phyloP scores from a whole-genome alignment of 2,888 invertebrate species.

The Pheosia gnoma region DNA sequence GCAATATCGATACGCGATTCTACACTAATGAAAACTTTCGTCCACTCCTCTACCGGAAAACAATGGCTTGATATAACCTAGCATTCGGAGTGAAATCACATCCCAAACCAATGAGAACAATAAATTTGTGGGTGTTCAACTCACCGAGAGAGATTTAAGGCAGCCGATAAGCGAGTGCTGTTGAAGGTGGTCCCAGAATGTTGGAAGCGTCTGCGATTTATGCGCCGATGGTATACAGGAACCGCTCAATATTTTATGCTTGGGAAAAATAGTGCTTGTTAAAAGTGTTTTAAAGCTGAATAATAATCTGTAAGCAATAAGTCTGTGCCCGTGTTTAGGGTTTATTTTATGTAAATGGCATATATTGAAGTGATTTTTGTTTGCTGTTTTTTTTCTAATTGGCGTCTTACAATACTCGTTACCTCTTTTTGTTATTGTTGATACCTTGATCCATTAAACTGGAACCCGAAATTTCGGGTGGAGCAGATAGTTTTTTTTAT shows the following conservation, averaged over 20 bases:
- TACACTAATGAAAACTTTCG: background rate
- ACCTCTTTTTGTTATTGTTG: too few species aligned
- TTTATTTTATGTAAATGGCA: background rate
- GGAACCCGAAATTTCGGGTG: too few species aligned
- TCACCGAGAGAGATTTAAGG: slow-evolving; percentile 68
- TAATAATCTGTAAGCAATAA: background rate
- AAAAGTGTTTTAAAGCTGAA: background rate
- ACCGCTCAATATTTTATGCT: slow-evolving; percentile 32
- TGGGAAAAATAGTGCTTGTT: slow-evolving; percentile 30
- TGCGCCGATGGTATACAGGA: slow-evolving; percentile 22
- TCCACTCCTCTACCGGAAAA: slow-evolving; percentile 1
- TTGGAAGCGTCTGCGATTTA: slow-evolving; percentile 36
- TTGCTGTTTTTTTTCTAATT: too few species aligned
- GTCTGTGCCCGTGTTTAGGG: background rate
- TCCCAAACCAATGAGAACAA: slow-evolving; percentile 50
- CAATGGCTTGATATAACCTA: background rate
- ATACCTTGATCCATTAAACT: too few species aligned
- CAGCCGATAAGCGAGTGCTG: slow-evolving; percentile 65
- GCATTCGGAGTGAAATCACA: slow-evolving; percentile 4
- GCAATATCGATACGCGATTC: background rate
- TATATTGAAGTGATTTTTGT: too few species aligned
- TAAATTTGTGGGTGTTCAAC: slow-evolving; percentile 61
- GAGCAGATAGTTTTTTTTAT: too few species aligned
- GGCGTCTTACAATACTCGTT: too few species aligned
- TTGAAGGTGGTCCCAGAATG: slow-evolving; percentile 49